These are phyloP conservation scores for Acromyrmex heyeri DNA, from an alignment of 1,140 invertebrate species.

Conservation along the genomic window DNA sequence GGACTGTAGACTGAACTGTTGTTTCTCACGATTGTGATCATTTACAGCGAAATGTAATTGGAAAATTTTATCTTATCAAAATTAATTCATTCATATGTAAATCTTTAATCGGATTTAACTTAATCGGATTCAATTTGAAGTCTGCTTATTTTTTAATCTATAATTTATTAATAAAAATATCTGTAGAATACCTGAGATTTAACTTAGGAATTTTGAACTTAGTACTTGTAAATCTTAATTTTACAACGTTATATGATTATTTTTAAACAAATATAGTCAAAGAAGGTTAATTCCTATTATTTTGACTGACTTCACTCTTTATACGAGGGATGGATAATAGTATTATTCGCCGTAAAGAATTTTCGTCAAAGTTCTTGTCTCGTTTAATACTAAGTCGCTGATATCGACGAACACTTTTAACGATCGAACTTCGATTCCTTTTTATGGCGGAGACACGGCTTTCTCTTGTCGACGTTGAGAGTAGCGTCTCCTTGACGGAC, in stretches of 20 bases:
- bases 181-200: background rate
- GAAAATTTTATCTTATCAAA: background rate
- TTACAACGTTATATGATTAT: background rate
- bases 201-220: background rate
- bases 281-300: too few species aligned
- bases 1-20: background rate
- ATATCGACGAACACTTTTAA: conserved; percentile 21
- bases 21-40: background rate
- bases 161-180: background rate
- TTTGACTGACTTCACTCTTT: conserved; percentile 1
- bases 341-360: conserved; percentile 22
- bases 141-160: background rate
- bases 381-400: background rate
- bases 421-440: conserved; percentile 62
- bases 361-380: conserved; percentile 32
- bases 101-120: background rate
- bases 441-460: conserved; percentile 34
- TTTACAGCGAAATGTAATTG: background rate
- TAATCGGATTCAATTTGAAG: too few species aligned
- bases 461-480: conserved; percentile 49
- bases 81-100: background rate
- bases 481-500: conserved; percentile 68
- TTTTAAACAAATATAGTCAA: background rate
- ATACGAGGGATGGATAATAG: background rate
- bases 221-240: background rate